Conservation (phyloP, 2,113 vertebrate genomes). For the Catharus bicknelli region DNA sequence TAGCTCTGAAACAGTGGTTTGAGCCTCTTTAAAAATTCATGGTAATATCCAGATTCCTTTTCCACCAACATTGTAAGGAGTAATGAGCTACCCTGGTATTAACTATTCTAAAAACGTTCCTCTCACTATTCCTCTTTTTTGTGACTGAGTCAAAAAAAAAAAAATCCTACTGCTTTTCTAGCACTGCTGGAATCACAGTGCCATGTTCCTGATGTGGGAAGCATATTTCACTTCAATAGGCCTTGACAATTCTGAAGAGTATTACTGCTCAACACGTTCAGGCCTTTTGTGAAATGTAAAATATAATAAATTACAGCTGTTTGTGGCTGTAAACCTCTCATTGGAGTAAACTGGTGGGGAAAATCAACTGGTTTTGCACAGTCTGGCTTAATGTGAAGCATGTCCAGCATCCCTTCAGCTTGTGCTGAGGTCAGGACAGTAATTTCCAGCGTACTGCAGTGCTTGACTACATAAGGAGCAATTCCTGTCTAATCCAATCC, state of each 20-base stretch:
- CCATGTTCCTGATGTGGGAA: background rate
- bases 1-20: background rate
- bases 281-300: background rate
- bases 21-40: background rate
- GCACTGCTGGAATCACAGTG: background rate
- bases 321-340: background rate
- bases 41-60: background rate
- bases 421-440: constrained; percentile 23
- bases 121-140: background rate
- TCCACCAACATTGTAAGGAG: background rate
- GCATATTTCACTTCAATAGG: constrained; percentile 28
- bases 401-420: background rate
- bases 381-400: background rate
- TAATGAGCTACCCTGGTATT: background rate
- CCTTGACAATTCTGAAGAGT: constrained; percentile 24
- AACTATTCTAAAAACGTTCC: background rate
- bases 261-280: background rate
- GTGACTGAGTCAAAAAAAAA: background rate
- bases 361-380: constrained; percentile 23
- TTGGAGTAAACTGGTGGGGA: constrained; percentile 12
- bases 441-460: background rate
- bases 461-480: constrained; percentile 44
- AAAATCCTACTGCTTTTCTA: background rate
- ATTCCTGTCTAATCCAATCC: constrained; percentile 34
- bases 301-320: constrained; percentile 46